These are phyloP conservation scores for Encarsia formosa DNA, from an alignment of 2,888 invertebrate genomes.

Conservation along the genomic window DNA sequence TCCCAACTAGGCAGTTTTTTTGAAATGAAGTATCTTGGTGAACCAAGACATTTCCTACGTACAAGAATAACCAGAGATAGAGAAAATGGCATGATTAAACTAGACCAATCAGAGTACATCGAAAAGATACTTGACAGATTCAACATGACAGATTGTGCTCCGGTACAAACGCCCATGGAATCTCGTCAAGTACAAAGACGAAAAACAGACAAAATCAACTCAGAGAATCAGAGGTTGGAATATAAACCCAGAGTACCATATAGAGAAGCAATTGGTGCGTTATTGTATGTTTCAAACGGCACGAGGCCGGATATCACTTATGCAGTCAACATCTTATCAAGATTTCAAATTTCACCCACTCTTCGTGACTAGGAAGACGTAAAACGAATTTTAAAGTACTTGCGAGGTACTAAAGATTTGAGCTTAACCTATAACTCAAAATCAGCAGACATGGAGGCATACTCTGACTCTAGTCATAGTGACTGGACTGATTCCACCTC, in stretches of 20 bases:
- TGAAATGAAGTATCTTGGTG: no score
- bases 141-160: conserved; percentile 13
- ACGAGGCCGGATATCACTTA: neutral
- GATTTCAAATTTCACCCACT: neutral
- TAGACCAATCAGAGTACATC: conserved; percentile 15
- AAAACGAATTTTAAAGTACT: conserved; percentile 4
- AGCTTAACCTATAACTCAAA: no score
- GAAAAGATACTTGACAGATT: conserved; percentile 16
- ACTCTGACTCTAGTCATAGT: no score
- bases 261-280: conserved; percentile 1
- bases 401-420: neutral
- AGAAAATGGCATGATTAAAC: conserved; percentile 3
- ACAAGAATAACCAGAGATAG: conserved; percentile 17
- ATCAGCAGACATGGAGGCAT: no score
- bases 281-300: neutral
- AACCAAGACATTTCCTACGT: conserved; percentile 11
- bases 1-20: no score
- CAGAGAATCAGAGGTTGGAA: no score
- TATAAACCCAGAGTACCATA: no score
- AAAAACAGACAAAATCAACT: neutral
- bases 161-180: conserved; percentile 7
- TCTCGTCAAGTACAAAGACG: conserved; percentile 15
- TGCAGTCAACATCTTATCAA: neutral
- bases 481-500: no score
- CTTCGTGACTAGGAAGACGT: neutral